Evolutionary conservation across 2,888 invertebrate species (phyloP), one percentile per base, ranked within the genome.

Genomic region (Suillia variegata): DNA sequence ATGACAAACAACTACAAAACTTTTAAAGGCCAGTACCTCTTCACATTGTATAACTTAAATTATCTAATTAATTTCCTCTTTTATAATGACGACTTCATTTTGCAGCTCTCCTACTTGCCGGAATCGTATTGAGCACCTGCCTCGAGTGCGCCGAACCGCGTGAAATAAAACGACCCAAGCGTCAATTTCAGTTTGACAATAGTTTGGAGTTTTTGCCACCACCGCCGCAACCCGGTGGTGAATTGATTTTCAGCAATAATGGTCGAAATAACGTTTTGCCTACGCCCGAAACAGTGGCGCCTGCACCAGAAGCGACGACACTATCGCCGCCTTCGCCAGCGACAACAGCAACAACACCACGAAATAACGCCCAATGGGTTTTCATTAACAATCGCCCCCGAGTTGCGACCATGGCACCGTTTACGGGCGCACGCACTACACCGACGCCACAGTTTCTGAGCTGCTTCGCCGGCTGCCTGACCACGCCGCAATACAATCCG

Each of bases 401-500:
- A 5, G 24, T 67, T 3, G 67, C 67, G 3, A 73, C 73, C 0
- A 64, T 76, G 45, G 58, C 68, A 0, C 75, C 78, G 0, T 78
- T 78, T 52, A 62, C 62, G 1, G 18, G n/a, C 1, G 22, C 56
- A 0, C 26, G 6, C 26, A 45, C 45, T 18, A 22, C 62, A 0
- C 55, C 62, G 1, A 66, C 72, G 6, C 69, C 78, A 1, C 55
- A 67, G 17, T 79, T 75, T 45, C 56, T 78, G 0, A 55, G 64
- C 2, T 82, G 82, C 59, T 71, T 74, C 31, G 68, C 65, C 12
- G 65, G 63, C n/a, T 82, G 82, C 54, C 77, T 71, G 3, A 77
- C 81, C 0, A 81, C 81, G 0, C 59, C 78, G 0, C 76, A 82
- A 59, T 82, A 81, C 33, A 82, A 77, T 73, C 82, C 82, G 1